Percentiles rank a stretch among this genome's conserved stretches.
phyloP scores from a whole-genome alignment of 2,797 vertebrate species.

The Enteromius mattozi region DNA sequence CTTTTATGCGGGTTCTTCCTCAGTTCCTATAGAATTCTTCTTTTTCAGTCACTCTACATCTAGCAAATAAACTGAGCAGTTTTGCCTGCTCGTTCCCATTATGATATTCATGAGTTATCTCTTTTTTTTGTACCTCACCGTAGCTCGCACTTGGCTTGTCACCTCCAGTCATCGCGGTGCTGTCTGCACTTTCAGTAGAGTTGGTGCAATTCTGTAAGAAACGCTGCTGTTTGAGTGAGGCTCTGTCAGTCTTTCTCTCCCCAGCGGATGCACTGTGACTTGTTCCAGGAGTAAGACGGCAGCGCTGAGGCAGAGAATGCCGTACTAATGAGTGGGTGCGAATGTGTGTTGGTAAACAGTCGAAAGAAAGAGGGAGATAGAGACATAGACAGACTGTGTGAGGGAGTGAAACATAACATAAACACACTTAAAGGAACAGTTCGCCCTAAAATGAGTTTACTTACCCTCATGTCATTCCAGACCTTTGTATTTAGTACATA shows the following conservation, averaged over 20 bases:
- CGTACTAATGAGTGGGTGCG: constrained; percentile 51
- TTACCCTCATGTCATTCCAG: background rate
- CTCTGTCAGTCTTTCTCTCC: constrained; percentile 39
- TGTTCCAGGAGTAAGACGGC: constrained; percentile 27
- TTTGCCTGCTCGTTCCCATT: constrained; percentile 51
- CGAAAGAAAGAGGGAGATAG: constrained; percentile 12
- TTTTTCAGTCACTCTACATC: constrained; percentile 44
- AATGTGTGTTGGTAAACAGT: constrained; percentile 47
- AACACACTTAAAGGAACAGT: constrained; percentile 31
- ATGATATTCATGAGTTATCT: constrained; percentile 59
- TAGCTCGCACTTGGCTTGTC: constrained; percentile 49
- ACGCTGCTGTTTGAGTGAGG: constrained; percentile 49
- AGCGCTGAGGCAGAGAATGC: constrained; percentile 18
- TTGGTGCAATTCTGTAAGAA: constrained; percentile 51
- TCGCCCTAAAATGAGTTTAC: background rate
- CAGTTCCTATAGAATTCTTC: constrained; percentile 25
- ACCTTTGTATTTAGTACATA: background rate
- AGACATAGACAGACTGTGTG: constrained; percentile 14
- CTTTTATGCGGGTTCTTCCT: constrained; percentile 34
- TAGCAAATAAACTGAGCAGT: constrained; percentile 55
- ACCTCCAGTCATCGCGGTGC: constrained; percentile 51
- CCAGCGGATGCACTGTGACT: constrained; percentile 31
- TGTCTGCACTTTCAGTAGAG: constrained; percentile 50
- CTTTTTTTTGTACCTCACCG: constrained; percentile 42
- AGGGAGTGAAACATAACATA: constrained; percentile 17